These are phyloP conservation scores for Brenthis ino DNA, from an alignment of 2,888 invertebrate genomes.

Conservation along the genomic window DNA sequence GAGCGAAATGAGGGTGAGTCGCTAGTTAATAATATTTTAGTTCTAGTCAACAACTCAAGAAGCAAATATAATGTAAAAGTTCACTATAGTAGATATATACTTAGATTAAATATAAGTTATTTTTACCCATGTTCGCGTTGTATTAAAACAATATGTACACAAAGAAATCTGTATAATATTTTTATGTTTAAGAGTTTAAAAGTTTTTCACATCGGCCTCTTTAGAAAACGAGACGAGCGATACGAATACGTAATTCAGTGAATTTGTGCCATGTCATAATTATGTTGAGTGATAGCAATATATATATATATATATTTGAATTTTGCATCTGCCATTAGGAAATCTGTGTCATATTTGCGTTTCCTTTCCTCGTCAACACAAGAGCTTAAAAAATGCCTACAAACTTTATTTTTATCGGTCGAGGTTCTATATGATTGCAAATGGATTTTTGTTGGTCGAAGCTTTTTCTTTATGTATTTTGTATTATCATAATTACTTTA, in stretches of 20 bases:
- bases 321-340: not conserved
- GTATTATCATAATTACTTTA: too few species aligned
- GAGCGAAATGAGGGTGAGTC: too few species aligned
- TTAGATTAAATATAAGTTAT: too few species aligned
- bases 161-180: not conserved
- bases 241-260: not conserved
- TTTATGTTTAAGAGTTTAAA: conserved; percentile 4
- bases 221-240: conserved; percentile 6
- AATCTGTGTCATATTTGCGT: conserved; percentile 10
- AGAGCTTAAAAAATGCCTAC: conserved; percentile 6
- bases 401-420: conserved; percentile 23
- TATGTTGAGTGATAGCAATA: conserved; percentile 11
- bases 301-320: not conserved
- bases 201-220: not conserved
- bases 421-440: conserved; percentile 22
- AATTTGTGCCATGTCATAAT: conserved; percentile 13
- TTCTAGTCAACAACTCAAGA: too few species aligned
- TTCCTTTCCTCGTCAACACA: conserved; percentile 1
- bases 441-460: not conserved
- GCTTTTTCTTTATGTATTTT: too few species aligned
- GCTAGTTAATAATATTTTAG: too few species aligned
- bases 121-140: not conserved
- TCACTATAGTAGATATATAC: too few species aligned
- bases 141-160: not conserved
- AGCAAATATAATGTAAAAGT: too few species aligned